A percentile compares a stretch with the other conserved stretches of the same genome.
Conservation (phyloP, 1,140 invertebrate genomes). For the Brachionus koreanus region DNA sequence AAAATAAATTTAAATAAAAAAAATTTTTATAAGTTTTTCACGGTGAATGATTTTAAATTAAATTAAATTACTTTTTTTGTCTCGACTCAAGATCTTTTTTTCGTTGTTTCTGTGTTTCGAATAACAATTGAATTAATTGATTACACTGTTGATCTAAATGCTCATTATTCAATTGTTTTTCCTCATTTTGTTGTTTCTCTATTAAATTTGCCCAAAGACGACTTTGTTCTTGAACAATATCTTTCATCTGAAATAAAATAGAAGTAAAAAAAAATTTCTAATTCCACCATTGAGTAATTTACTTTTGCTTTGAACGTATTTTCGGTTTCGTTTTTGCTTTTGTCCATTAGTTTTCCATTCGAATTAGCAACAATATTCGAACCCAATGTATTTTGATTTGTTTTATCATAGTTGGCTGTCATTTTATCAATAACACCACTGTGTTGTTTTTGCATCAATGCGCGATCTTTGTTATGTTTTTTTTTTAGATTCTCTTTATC, state of each 20-base stretch:
- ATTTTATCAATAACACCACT: conserved; percentile 49
- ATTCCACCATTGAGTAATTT: not conserved
- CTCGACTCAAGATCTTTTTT: conserved; percentile 19
- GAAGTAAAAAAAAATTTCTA: not conserved
- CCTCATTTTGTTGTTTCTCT: conserved; percentile 35
- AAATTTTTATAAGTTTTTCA: too few relatives aligned
- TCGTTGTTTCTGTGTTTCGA: conserved; percentile 41
- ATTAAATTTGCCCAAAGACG: conserved; percentile 28
- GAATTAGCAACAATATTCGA: not conserved
- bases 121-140: conserved; percentile 16
- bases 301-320: not conserved
- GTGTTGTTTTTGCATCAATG: conserved; percentile 84
- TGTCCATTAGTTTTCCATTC: conserved; percentile 7
- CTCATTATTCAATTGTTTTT: conserved; percentile 2
- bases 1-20: too few relatives aligned
- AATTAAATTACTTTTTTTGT: conserved; percentile 29
- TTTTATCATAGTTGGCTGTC: conserved; percentile 37
- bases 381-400: conserved; percentile 26
- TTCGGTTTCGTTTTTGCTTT: not conserved
- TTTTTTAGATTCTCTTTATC: conserved; percentile 69
- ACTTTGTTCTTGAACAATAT: conserved; percentile 34
- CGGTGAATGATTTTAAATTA: too few relatives aligned
- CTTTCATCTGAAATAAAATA: conserved; percentile 34
- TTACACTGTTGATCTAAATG: conserved; percentile 37
- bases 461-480: conserved; percentile 85